phyloP scores from a whole-genome alignment of 2,888 invertebrate species.

The Nemurella pictetii region DNA sequence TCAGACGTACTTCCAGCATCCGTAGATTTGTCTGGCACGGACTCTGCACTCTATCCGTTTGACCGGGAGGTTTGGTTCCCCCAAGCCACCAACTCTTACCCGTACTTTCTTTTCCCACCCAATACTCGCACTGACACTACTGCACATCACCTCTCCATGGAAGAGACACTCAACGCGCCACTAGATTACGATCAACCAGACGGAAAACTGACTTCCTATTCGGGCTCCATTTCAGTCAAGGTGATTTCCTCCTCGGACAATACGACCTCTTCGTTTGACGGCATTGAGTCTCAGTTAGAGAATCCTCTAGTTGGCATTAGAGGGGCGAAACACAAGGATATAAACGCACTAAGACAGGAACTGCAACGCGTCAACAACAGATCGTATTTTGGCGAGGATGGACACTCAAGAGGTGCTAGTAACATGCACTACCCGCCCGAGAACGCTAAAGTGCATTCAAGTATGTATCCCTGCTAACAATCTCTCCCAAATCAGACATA shows the following conservation, averaged over 20 bases:
- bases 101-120: slow-evolving; percentile 64
- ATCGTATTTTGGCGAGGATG: slow-evolving; percentile 37
- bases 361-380: slow-evolving; percentile 37
- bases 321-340: slow-evolving; percentile 59
- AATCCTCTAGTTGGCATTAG: slow-evolving; percentile 57
- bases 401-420: slow-evolving; percentile 41
- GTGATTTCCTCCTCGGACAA: slow-evolving; percentile 63
- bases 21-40: slow-evolving; percentile 60
- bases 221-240: slow-evolving; percentile 59
- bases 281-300: slow-evolving; percentile 61
- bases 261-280: slow-evolving; percentile 58
- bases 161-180: slow-evolving; percentile 54
- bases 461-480: slow-evolving; percentile 40
- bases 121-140: slow-evolving; percentile 41
- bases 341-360: slow-evolving; percentile 54
- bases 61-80: slow-evolving; percentile 59
- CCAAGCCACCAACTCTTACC: slow-evolving; percentile 59
- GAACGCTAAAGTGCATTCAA: slow-evolving; percentile 42
- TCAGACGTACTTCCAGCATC: slow-evolving; percentile 61
- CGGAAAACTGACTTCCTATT: slow-evolving; percentile 47
- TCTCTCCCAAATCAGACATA: slow-evolving; percentile 10
- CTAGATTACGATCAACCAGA: slow-evolving; percentile 47
- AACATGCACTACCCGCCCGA: slow-evolving; percentile 37
- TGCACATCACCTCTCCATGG: slow-evolving; percentile 48
- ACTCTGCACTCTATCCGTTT: slow-evolving; percentile 60